Percentiles rank a stretch among this genome's conserved stretches.
Evolutionary conservation across 2,797 vertebrate species (phyloP).

Genomic region (Crocodylus rhombifer): DNA sequence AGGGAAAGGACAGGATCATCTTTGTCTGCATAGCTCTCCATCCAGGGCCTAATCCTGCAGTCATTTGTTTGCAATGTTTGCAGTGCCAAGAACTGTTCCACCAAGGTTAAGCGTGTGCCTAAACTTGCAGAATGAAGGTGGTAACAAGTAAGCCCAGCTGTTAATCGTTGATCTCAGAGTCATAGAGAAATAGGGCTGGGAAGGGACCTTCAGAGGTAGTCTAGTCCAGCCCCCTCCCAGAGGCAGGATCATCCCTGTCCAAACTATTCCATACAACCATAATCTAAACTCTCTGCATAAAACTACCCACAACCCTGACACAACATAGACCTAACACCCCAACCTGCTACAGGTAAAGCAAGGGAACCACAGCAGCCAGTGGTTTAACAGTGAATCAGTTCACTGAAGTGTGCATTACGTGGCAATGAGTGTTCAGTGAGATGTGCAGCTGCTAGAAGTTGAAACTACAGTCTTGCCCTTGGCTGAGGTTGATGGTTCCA

Average conservation of each 20-base stretch:
- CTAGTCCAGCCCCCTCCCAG: too few species aligned
- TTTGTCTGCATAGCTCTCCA: too few species aligned
- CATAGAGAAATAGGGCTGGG: too few species aligned
- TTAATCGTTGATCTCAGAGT: not conserved
- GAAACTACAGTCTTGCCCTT: not conserved
- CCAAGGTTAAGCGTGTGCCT: not conserved
- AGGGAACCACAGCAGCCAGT: not conserved
- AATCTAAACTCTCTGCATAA: too few species aligned
- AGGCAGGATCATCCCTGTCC: too few species aligned
- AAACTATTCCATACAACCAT: too few species aligned
- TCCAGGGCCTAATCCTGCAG: too few species aligned
- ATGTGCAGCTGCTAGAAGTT: not conserved
- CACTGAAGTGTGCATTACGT: not conserved
- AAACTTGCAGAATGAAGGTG: not conserved
- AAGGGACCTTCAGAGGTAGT: too few species aligned
- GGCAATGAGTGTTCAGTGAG: not conserved
- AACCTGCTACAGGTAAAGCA: too few species aligned
- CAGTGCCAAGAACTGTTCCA: not conserved
- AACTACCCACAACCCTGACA: too few species aligned
- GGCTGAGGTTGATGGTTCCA: conserved; percentile 42
- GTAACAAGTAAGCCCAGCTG: not conserved
- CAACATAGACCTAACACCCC: too few species aligned
- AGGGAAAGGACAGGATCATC: not conserved
- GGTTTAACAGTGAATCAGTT: not conserved
- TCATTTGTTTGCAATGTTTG: not conserved